Evolutionary conservation across 2,797 vertebrate genomes (phyloP).

Genomic region (Tadarida brasiliensis): DNA sequence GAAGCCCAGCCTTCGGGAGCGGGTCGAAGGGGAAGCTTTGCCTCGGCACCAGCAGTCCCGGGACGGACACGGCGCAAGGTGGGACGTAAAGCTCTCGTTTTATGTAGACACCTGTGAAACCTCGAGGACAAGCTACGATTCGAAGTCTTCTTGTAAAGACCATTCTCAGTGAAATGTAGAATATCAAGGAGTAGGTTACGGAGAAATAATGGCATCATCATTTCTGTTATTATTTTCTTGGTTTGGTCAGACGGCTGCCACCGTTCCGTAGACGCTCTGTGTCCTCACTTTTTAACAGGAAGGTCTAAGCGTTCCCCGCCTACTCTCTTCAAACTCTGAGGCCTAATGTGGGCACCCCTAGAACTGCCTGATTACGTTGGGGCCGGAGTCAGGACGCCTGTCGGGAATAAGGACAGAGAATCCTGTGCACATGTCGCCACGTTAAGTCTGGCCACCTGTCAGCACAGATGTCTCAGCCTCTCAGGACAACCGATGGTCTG

Average conservation of each 20-base stretch:
- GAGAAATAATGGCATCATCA: not conserved
- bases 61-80: too few species aligned
- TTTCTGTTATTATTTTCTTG: not conserved
- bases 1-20: too few species aligned
- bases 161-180: constrained; percentile 13
- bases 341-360: not conserved
- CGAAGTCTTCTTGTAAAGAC: not conserved
- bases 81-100: not conserved
- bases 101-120: not conserved
- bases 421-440: not conserved
- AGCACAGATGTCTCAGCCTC: not conserved
- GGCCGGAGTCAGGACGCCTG: not conserved
- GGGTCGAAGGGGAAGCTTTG: too few species aligned
- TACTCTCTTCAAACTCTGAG: not conserved
- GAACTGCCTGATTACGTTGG: not conserved
- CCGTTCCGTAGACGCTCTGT: too few species aligned
- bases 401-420: not conserved
- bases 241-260: not conserved
- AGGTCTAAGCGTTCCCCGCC: not conserved
- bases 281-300: not conserved
- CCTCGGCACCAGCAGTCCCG: too few species aligned
- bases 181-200: not conserved
- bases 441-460: not conserved
- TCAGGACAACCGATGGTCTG: not conserved
- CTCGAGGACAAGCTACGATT: not conserved